Conservation (phyloP, 2,888 invertebrate species). For the Calephelis perditalis region DNA sequence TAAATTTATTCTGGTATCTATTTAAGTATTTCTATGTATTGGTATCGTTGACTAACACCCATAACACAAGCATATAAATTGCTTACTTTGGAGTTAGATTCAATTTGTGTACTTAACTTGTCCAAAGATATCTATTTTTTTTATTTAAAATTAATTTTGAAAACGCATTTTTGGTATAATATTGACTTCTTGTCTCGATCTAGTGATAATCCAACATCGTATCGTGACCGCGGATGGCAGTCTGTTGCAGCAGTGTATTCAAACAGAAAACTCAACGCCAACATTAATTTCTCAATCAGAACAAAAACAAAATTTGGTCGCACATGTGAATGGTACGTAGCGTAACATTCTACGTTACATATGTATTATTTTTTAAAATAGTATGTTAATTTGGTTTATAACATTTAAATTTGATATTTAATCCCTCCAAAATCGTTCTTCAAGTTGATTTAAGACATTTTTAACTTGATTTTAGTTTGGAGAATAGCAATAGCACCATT, state of each 20-base stretch:
- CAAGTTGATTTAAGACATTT: constrained; percentile 57
- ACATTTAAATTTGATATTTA: neutral
- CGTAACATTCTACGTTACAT: constrained; percentile 1
- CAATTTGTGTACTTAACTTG: no score
- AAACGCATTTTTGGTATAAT: no score
- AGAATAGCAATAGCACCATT: constrained; percentile 43
- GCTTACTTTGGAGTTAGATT: no score
- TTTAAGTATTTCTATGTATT: no score
- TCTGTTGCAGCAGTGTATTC: constrained; percentile 52
- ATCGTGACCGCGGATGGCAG: constrained; percentile 47
- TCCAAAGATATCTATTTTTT: no score
- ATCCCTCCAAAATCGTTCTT: constrained; percentile 64
- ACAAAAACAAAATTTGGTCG: constrained; percentile 51
- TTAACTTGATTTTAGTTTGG: constrained; percentile 66
- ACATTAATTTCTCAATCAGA: constrained; percentile 48
- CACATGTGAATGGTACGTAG: constrained; percentile 47
- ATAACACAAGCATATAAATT: no score
- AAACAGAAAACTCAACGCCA: constrained; percentile 27
- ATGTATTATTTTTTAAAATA: neutral
- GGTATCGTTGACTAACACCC: no score
- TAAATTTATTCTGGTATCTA: no score
- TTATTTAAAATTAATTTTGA: no score
- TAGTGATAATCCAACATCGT: constrained; percentile 68
- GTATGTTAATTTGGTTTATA: neutral
- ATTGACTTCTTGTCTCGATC: no score